Conservation (phyloP, 2,797 vertebrate genomes). For the Pangasius sanitwongsei region DNA sequence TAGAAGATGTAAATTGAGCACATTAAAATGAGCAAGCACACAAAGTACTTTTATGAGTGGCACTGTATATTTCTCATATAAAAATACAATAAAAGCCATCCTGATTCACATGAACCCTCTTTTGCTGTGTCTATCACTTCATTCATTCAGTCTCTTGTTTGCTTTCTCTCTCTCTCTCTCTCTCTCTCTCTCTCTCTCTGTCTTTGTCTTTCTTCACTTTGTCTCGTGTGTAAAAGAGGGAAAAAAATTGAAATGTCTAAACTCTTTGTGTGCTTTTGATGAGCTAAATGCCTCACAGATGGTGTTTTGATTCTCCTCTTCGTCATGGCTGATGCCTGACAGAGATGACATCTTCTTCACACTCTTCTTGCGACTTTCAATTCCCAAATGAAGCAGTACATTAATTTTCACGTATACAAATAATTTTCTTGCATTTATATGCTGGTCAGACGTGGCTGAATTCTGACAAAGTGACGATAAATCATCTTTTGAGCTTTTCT, state of each 20-base stretch:
- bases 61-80: not conserved
- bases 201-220: not conserved
- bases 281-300: not conserved
- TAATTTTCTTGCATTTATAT: not conserved
- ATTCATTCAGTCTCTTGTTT: not conserved
- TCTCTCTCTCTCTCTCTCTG: not conserved
- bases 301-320: not conserved
- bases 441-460: not conserved
- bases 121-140: not conserved
- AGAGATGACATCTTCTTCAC: not conserved
- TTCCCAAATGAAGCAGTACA: not conserved
- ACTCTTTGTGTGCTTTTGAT: conserved; percentile 5
- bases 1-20: not conserved
- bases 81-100: too few relatives aligned
- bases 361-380: not conserved
- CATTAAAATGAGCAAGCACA: not conserved
- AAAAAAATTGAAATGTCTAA: not conserved
- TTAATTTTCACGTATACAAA: not conserved
- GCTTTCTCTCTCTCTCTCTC: not conserved
- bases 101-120: not conserved
- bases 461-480: not conserved
- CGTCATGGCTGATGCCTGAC: not conserved
- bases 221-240: not conserved
- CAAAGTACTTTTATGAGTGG: not conserved
- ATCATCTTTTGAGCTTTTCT: not conserved